Evolutionary conservation across 2,888 invertebrate species (phyloP).

Genomic region (Cremastinae sp.): DNA sequence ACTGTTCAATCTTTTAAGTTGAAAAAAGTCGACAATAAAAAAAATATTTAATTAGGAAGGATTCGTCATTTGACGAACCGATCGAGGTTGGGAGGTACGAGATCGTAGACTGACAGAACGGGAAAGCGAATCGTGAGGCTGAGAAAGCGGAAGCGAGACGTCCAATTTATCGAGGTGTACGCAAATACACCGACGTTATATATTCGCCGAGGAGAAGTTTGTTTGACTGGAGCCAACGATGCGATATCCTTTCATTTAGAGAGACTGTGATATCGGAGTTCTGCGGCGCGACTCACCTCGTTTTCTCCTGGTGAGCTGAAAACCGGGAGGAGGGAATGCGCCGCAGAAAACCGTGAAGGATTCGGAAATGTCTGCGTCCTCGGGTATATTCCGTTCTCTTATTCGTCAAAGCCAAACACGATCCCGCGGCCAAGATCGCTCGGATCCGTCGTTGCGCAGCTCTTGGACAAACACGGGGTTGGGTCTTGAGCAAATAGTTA

Average conservation of each 20-base stretch:
- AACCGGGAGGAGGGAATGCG: conserved; percentile 22
- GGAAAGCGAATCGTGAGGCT: background rate
- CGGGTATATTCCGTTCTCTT: background rate
- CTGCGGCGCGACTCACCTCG: conserved; percentile 1
- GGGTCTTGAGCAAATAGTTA: conserved; percentile 78
- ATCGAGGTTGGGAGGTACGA: too few species aligned
- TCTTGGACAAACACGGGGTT: conserved; percentile 77
- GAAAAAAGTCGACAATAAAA: background rate
- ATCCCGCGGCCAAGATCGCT: background rate
- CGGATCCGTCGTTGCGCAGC: conserved; percentile 61
- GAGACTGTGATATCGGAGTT: conserved; percentile 68
- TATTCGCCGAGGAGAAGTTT: conserved; percentile 71
- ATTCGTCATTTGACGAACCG: too few species aligned
- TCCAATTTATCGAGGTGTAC: conserved; percentile 78
- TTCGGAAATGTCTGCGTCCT: conserved; percentile 16
- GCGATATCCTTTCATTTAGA: conserved; percentile 78
- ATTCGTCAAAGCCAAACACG: background rate
- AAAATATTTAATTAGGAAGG: too few species aligned
- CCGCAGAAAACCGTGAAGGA: conserved; percentile 20
- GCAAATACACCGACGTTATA: conserved; percentile 74
- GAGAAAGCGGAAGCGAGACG: conserved; percentile 54
- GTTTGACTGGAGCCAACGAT: conserved; percentile 75
- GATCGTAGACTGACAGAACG: background rate
- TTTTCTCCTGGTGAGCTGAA: background rate
- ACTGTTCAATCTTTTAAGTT: too few species aligned